Conservation (phyloP, 2,888 invertebrate genomes). For the Orchesellides sinensis region DNA sequence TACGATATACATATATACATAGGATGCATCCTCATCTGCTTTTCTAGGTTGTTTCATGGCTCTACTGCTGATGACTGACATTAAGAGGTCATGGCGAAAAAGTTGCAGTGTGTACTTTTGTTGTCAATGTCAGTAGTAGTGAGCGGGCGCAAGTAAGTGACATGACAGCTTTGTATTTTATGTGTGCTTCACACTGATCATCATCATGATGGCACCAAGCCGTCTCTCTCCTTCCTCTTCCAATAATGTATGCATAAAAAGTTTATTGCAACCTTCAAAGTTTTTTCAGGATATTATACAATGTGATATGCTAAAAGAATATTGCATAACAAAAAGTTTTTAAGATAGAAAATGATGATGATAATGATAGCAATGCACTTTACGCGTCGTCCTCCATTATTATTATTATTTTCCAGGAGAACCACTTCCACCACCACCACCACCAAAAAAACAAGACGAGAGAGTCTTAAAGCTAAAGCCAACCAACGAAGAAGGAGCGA, state of each 20-base stretch:
- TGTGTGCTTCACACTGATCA: not conserved
- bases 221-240: conserved; percentile 19
- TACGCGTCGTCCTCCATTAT: not conserved
- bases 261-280: conserved; percentile 15
- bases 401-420: not conserved
- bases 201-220: conserved; percentile 39
- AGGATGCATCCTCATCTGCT: conserved; percentile 9
- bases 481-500: conserved; percentile 57
- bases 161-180: conserved; percentile 40
- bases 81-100: conserved; percentile 58
- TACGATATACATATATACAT: no score
- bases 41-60: conserved; percentile 42
- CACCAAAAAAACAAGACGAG: not conserved
- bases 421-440: not conserved
- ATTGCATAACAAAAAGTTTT: not conserved
- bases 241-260: not conserved
- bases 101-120: conserved; percentile 56
- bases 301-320: not conserved
- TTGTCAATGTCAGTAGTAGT: conserved; percentile 52
- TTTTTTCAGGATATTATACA: not conserved
- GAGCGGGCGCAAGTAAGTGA: conserved; percentile 38
- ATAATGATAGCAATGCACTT: not conserved
- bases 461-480: conserved; percentile 21
- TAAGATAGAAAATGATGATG: not conserved
- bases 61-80: conserved; percentile 65